A percentile compares a stretch with the other conserved stretches of the same genome.
Evolutionary conservation across 2,888 invertebrate species (phyloP).

Genomic region (Arenicola marina): DNA sequence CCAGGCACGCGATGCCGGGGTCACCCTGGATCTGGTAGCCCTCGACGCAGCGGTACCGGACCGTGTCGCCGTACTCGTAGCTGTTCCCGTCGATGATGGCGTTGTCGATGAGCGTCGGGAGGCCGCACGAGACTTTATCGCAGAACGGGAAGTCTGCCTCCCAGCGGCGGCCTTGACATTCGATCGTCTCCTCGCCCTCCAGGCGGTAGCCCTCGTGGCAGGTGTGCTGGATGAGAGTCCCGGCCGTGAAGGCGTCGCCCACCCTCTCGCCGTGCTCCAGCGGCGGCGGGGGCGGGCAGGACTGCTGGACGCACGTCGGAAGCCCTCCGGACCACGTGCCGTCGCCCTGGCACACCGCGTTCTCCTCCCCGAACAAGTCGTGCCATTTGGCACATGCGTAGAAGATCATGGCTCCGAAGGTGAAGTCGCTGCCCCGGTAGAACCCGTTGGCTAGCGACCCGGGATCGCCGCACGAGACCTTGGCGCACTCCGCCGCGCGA

Average conservation of each 20-base stretch:
- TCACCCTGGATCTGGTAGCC: slow-evolving; percentile 18
- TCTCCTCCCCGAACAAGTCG: slow-evolving; percentile 31
- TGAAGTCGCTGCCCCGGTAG: background rate
- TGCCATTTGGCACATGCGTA: slow-evolving; percentile 28
- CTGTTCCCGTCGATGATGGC: slow-evolving; percentile 9
- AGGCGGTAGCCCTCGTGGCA: slow-evolving; percentile 52
- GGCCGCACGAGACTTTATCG: slow-evolving; percentile 39
- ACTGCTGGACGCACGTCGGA: slow-evolving; percentile 34
- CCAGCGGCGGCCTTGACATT: slow-evolving; percentile 39
- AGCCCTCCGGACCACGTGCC: slow-evolving; percentile 39
- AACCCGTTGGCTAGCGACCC: slow-evolving; percentile 11
- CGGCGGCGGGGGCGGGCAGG: slow-evolving; percentile 33
- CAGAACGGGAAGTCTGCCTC: slow-evolving; percentile 43
- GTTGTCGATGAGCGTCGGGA: slow-evolving; percentile 32
- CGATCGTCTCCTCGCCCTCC: slow-evolving; percentile 13
- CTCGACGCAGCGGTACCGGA: slow-evolving; percentile 15
- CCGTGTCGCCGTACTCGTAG: slow-evolving; percentile 14
- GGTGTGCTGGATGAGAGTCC: slow-evolving; percentile 24
- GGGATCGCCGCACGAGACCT: slow-evolving; percentile 56
- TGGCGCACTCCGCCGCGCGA: slow-evolving; percentile 18
- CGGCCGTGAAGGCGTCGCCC: slow-evolving; percentile 9
- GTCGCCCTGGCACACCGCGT: slow-evolving; percentile 39
- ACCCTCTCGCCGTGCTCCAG: slow-evolving; percentile 22
- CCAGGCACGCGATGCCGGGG: slow-evolving; percentile 19
- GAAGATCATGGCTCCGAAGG: slow-evolving; percentile 10